Evolutionary conservation across 2,888 invertebrate genomes (phyloP), one percentile per base, ranked within the genome.

Genomic region (Eurytoma adleriae): DNA sequence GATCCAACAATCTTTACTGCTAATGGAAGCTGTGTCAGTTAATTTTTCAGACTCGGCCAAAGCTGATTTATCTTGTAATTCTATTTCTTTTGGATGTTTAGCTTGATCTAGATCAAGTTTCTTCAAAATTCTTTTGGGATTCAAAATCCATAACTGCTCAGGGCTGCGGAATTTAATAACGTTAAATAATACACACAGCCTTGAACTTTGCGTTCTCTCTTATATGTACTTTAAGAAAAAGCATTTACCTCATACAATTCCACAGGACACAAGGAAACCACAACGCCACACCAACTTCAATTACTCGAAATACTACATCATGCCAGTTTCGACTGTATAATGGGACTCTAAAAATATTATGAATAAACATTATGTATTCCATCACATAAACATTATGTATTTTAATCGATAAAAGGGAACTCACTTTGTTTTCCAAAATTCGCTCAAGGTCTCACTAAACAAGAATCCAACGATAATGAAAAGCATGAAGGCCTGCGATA

Each of bases 251-350:
- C 94, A 97, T 97, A 85, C 96, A 97, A 92, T 98, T 98, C 98
- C 98, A 98, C 84, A 98, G 93, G 73, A 97, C 97, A 91, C 98
- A 98, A 52, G 98, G 97, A 91, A 98, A 98, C 98, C 98, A 98
- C 88, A 98, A 92, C 85, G 96, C 96, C 80, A 97, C 97, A 12
- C 97, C 98, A 86, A 98, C 96, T 93, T 98, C 98, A 68, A 96
- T 96, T 74, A 97, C 93, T 7, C 97, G 95, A 91, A 98, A 98
- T 84, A 97, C 95, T 85, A 98, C 93, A 91, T 97, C 97, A 92
- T 98, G 97, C 94, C 96, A 96, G 91, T 98, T 98, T 87, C 97
- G 95, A 30, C 97, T 97, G 85, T 96, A 94, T 68, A 98, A 94
- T 56, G 97, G 97, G 83, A 96, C 96, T 89, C 96, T 96, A 89